Percentiles rank a stretch among this genome's conserved stretches.
Evolutionary conservation across 2,797 vertebrate genomes (phyloP).

Genomic region (Enteromius unitaeniatus): DNA sequence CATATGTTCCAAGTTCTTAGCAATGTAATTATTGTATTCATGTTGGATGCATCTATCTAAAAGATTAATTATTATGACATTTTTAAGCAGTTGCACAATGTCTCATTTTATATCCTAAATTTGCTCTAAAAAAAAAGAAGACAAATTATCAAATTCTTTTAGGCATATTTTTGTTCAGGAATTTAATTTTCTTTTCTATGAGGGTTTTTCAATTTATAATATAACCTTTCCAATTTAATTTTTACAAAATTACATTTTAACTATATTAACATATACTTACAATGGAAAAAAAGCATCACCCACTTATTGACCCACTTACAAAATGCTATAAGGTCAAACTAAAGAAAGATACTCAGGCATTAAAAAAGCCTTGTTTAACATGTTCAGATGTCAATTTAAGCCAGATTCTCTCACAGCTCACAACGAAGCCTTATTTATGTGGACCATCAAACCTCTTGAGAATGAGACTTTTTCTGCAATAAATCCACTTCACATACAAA

Average conservation of each 20-base stretch:
- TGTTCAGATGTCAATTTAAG: slow-evolving; percentile 21
- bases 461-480: slow-evolving; percentile 2
- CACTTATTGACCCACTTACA: background rate
- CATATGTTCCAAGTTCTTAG: background rate
- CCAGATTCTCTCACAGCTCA: slow-evolving; percentile 27
- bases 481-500: slow-evolving; percentile 39
- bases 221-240: background rate
- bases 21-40: background rate
- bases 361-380: slow-evolving; percentile 5
- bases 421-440: slow-evolving; percentile 11
- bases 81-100: background rate
- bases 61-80: background rate
- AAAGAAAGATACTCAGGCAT: background rate
- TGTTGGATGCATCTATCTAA: background rate
- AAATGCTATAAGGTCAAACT: background rate
- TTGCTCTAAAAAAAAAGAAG: background rate
- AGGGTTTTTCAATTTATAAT: background rate
- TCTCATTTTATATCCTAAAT: background rate
- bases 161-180: background rate
- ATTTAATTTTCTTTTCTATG: background rate
- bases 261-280: background rate
- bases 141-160: background rate
- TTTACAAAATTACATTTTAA: background rate
- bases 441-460: slow-evolving; percentile 28
- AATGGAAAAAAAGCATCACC: background rate